These are phyloP conservation scores for Luperina testacea DNA, from an alignment of 2,888 invertebrate genomes.

Conservation along the genomic window DNA sequence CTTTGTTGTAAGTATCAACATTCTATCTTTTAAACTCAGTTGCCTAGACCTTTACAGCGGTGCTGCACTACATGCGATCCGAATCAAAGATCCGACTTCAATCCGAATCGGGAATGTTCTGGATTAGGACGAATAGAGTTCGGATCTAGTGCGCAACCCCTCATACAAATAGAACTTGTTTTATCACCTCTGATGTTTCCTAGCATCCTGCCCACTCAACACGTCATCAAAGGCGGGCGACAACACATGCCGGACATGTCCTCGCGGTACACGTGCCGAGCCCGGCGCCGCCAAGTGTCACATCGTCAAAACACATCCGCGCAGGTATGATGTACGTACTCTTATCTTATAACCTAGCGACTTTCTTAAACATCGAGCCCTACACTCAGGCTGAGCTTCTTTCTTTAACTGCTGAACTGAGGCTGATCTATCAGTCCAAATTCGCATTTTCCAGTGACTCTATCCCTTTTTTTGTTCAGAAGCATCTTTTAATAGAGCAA, in stretches of 20 bases:
- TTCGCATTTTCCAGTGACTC: too few relatives aligned
- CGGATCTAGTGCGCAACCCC: too few relatives aligned
- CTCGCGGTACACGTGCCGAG: constrained; percentile 57
- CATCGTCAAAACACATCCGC: constrained; percentile 38
- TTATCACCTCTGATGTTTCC: background rate
- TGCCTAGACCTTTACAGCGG: background rate
- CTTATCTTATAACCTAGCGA: constrained; percentile 12
- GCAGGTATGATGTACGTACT: constrained; percentile 77
- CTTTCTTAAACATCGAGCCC: background rate
- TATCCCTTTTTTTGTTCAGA: too few relatives aligned
- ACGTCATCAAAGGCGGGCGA: constrained; percentile 69
- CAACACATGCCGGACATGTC: constrained; percentile 68
- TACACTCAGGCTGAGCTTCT: too few relatives aligned
- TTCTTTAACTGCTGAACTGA: too few relatives aligned
- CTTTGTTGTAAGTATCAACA: constrained; percentile 73
- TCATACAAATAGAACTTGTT: too few relatives aligned
- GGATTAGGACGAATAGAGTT: too few relatives aligned
- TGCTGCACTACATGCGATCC: too few relatives aligned
- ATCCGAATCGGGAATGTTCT: too few relatives aligned
- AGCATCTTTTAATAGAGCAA: too few relatives aligned
- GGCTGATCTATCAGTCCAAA: too few relatives aligned
- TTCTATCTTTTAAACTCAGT: background rate
- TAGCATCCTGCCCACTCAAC: constrained; percentile 73
- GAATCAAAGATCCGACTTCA: too few relatives aligned
- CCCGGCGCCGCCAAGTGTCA: constrained; percentile 65